These are phyloP conservation scores for Cordylochernes scorpioides DNA, from an alignment of 2,888 invertebrate species.

Conservation along the genomic window DNA sequence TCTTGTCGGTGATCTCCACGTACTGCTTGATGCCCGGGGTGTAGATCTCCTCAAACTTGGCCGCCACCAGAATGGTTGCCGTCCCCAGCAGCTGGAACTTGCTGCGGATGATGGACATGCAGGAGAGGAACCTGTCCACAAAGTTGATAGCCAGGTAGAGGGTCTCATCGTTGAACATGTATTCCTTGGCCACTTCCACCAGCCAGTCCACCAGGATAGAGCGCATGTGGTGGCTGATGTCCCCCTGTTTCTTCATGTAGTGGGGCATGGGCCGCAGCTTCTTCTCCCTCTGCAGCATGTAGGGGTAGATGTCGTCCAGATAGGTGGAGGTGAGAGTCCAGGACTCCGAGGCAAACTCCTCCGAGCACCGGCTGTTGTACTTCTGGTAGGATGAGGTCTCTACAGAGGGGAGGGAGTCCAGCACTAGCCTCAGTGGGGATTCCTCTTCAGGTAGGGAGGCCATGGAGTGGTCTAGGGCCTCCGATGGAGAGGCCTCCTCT, in stretches of 20 bases:
- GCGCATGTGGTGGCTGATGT: conserved; percentile 73
- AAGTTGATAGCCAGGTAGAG: conserved; percentile 72
- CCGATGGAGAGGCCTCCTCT: too few relatives aligned
- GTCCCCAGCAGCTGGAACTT: conserved; percentile 89
- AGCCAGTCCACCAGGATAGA: conserved; percentile 87
- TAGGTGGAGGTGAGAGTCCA: too few relatives aligned
- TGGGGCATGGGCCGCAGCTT: conserved; percentile 38
- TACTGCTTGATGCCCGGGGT: conserved; percentile 86
- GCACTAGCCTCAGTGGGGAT: too few relatives aligned
- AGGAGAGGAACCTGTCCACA: conserved; percentile 69
- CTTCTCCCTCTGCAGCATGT: too few relatives aligned
- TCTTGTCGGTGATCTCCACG: conserved; percentile 91
- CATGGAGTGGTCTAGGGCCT: too few relatives aligned
- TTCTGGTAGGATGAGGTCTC: too few relatives aligned
- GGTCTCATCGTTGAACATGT: conserved; percentile 68
- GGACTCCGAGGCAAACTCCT: too few relatives aligned
- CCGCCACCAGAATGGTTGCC: conserved; percentile 81
- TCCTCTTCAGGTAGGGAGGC: too few relatives aligned
- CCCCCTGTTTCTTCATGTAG: conserved; percentile 81
- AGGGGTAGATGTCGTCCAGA: too few relatives aligned
- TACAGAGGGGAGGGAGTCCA: too few relatives aligned
- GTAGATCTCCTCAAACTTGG: conserved; percentile 94
- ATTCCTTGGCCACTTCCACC: conserved; percentile 86
- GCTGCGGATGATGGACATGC: conserved; percentile 71
- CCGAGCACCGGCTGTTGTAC: too few relatives aligned